phyloP scores from a whole-genome alignment of 2,797 vertebrate species.

The Amblyopsis hoosieri region DNA sequence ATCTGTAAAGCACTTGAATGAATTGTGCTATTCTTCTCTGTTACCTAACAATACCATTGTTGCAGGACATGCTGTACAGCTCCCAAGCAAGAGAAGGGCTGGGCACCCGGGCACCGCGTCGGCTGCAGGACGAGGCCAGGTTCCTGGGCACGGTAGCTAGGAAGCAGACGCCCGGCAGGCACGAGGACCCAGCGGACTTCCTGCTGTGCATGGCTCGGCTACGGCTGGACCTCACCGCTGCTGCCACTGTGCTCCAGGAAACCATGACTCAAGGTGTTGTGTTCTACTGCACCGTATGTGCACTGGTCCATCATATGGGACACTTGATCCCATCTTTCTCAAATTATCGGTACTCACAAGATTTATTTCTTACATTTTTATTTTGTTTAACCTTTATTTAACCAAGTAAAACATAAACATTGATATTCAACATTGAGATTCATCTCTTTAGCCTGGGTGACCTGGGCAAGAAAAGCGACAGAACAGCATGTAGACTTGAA shows the following conservation, averaged over 20 bases:
- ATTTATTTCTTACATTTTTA: too few relatives aligned
- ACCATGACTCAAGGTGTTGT: constrained; percentile 32
- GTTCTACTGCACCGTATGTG: background rate
- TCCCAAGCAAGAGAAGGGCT: constrained; percentile 22
- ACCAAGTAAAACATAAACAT: too few relatives aligned
- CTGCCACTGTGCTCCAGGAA: constrained; percentile 56
- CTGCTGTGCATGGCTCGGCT: constrained; percentile 68
- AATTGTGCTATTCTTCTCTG: background rate
- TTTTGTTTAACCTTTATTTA: too few relatives aligned
- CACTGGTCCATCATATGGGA: background rate
- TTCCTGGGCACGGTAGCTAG: constrained; percentile 71
- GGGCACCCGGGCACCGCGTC: constrained; percentile 10
- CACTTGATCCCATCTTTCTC: too few relatives aligned
- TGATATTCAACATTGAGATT: too few relatives aligned
- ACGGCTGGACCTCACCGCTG: constrained; percentile 58
- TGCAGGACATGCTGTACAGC: constrained; percentile 70
- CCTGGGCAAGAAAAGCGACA: too few relatives aligned
- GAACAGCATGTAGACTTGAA: too few relatives aligned
- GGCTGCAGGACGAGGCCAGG: constrained; percentile 29
- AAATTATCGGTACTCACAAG: too few relatives aligned
- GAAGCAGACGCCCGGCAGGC: constrained; percentile 51
- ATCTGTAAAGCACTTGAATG: too few relatives aligned
- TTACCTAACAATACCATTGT: background rate
- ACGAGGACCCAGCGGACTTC: constrained; percentile 69
- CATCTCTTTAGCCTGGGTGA: too few relatives aligned